Conservation (phyloP, 2,113 vertebrate species). For the Hemiscyllium ocellatum region DNA sequence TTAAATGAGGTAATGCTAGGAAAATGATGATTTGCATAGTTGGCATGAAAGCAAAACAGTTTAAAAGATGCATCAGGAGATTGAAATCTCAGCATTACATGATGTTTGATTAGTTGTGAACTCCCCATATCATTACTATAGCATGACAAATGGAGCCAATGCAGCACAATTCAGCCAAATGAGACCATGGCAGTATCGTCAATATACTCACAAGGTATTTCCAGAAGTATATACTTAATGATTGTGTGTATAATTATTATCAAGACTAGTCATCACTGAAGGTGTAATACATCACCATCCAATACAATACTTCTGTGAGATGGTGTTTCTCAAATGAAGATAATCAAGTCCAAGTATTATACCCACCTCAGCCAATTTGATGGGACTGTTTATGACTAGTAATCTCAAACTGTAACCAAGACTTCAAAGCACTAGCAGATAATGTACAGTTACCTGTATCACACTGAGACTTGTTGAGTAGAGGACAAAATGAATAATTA, state of each 20-base stretch:
- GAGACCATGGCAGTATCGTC: not conserved
- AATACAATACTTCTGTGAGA: too few species aligned
- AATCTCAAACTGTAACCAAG: too few species aligned
- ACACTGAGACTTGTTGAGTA: too few species aligned
- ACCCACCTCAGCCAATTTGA: too few species aligned
- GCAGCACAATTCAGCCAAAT: not conserved
- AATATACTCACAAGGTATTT: not conserved
- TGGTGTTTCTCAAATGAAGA: too few species aligned
- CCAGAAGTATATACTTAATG: not conserved
- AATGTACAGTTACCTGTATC: too few species aligned
- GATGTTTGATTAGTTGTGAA: not conserved
- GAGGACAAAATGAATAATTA: too few species aligned
- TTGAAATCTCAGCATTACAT: not conserved
- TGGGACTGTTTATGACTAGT: too few species aligned
- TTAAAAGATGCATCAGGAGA: not conserved
- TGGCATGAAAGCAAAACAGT: not conserved
- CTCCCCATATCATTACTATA: not conserved
- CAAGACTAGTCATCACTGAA: not conserved
- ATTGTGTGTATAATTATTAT: not conserved
- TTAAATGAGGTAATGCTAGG: not conserved
- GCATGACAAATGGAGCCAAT: not conserved
- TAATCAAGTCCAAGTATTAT: too few species aligned
- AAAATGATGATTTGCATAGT: not conserved
- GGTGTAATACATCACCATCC: not conserved
- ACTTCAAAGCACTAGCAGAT: too few species aligned